These are phyloP conservation scores for Grantiella picta DNA, from an alignment of 2,113 vertebrate genomes.

Conservation along the genomic window DNA sequence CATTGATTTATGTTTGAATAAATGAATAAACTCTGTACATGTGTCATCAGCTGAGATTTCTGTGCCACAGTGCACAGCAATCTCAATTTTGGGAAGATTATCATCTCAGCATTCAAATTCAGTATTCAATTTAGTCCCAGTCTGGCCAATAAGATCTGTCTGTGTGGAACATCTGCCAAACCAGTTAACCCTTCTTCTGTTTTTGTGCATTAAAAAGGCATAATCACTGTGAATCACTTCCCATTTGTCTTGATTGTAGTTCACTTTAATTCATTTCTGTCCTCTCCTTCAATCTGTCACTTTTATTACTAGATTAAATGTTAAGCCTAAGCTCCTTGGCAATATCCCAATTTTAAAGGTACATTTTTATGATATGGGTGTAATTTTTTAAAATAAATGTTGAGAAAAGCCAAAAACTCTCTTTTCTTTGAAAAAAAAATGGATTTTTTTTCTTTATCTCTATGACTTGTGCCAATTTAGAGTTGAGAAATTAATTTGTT, in stretches of 20 bases:
- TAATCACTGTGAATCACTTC: neutral
- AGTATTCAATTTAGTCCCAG: neutral
- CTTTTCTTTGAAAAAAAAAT: neutral
- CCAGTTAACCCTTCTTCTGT: neutral
- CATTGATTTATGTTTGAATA: neutral
- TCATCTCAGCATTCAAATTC: neutral
- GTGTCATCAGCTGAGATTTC: neutral
- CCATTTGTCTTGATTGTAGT: neutral
- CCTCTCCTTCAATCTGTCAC: neutral
- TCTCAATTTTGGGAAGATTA: conserved; percentile 6
- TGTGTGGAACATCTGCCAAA: neutral
- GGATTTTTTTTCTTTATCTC: neutral
- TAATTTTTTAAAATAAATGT: neutral
- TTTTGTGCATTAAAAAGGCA: conserved; percentile 1
- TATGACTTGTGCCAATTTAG: neutral
- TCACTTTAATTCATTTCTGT: conserved; percentile 22
- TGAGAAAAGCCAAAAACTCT: neutral
- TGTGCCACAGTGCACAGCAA: neutral
- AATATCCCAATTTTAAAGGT: neutral
- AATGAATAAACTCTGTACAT: neutral
- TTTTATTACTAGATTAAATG: conserved; percentile 30
- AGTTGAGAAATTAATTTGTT: neutral
- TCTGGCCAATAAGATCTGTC: neutral
- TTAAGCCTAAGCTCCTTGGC: conserved; percentile 23
- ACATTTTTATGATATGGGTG: neutral